Evolutionary conservation across 2,888 invertebrate genomes (phyloP), one percentile per base, ranked within the genome.

Genomic region (Ichneumon xanthorius): DNA sequence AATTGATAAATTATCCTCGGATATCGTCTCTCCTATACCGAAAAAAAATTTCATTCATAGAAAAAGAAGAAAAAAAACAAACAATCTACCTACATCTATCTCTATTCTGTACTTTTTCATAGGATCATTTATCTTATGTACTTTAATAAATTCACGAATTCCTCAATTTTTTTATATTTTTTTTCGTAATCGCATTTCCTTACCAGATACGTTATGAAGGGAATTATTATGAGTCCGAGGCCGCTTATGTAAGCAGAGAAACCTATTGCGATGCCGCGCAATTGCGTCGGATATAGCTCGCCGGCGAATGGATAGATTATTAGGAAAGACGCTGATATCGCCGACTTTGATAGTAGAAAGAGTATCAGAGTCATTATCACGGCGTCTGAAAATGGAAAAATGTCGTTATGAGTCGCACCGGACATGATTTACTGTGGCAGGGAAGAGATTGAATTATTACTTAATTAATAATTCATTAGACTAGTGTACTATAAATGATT

Each of bases 251-350:
- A 98, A 19, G 98, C 98, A 1, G 98, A 98, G 77, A 97, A 97
- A 68, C 98, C 98, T 89, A 98, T 98, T 19, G 98, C 98, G 79
- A 98, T 95, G 2, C 98, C 98, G 89, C 98, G 95, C 67, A 98
- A 95, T 93, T 97, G 97, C 2, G 98, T 98, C 1, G 98, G 98
- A 94, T 98, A 98, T 30, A 98, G 94, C 94, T 98, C 98, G 11
- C 98, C 98, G 88, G 98, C 98, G 94, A 98, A 98, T 0, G 98
- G 98, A 94, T 98, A 98, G 90, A 98, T 98, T 86, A 98, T 98
- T 80, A 98, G 95, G 94, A 98, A 98, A 6, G 98, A 98, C 6
- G 98, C 98, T 1, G 98, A 98, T 92, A 98, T 97, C 88, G 98
- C 96, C 87, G 97, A 97, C 94, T 98, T 98, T 16, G 98, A 97